Conservation (phyloP, 2,797 vertebrate genomes). For the Sebastes flavidus region DNA sequence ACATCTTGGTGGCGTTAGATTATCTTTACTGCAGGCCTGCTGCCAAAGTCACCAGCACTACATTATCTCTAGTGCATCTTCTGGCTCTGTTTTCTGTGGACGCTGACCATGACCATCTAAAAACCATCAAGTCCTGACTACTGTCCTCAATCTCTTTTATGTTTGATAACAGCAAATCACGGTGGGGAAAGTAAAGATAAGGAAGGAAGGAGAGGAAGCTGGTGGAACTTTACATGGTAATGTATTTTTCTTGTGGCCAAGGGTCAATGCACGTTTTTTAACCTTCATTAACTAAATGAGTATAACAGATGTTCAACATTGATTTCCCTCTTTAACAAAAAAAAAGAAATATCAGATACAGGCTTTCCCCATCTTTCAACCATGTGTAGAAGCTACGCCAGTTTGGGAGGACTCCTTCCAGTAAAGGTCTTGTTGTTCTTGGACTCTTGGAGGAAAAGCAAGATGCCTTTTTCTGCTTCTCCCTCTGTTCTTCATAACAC, state of each 20-base stretch:
- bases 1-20: constrained; percentile 71
- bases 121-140: constrained; percentile 22
- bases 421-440: constrained; percentile 64
- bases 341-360: constrained; percentile 34
- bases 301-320: constrained; percentile 38
- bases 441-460: constrained; percentile 42
- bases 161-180: constrained; percentile 27
- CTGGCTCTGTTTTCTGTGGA: constrained; percentile 40
- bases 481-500: constrained; percentile 27
- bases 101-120: constrained; percentile 21
- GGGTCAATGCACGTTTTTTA: background rate
- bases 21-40: constrained; percentile 57
- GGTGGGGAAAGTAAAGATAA: background rate
- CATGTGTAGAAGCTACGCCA: constrained; percentile 49
- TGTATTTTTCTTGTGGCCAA: constrained; percentile 6
- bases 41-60: constrained; percentile 51
- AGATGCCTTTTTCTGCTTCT: constrained; percentile 12
- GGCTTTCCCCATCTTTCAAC: constrained; percentile 60
- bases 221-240: constrained; percentile 12
- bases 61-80: constrained; percentile 44
- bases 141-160: constrained; percentile 40
- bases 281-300: constrained; percentile 20
- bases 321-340: constrained; percentile 20
- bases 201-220: background rate
- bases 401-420: constrained; percentile 36